A percentile compares a stretch with the other conserved stretches of the same genome.
phyloP scores from a whole-genome alignment of 2,113 vertebrate genomes.

The Mionectes macconnelli region DNA sequence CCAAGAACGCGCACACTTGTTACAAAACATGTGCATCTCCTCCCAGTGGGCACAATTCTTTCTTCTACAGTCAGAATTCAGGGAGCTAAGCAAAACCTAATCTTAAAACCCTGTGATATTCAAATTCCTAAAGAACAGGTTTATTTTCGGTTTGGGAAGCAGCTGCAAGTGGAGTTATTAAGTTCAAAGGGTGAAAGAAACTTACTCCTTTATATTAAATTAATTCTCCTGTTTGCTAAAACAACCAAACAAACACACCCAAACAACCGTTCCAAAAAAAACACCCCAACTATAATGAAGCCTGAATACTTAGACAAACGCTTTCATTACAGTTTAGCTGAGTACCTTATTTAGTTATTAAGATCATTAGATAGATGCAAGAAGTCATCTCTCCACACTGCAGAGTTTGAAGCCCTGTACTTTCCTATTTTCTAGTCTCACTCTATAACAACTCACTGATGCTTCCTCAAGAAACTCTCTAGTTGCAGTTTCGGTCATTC shows the following conservation, averaged over 20 bases:
- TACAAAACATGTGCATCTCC: neutral
- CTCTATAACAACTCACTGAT: neutral
- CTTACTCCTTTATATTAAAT: neutral
- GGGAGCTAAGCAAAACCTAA: neutral
- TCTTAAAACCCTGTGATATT: neutral
- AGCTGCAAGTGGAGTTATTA: neutral
- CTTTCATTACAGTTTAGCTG: neutral
- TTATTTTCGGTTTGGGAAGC: neutral
- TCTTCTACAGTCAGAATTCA: neutral
- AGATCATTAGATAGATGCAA: neutral
- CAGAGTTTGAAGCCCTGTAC: neutral
- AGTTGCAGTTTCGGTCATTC: neutral
- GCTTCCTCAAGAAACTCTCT: neutral
- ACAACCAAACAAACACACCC: rapidly evolving
- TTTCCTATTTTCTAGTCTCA: neutral
- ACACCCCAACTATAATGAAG: neutral
- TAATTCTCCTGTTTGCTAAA: neutral
- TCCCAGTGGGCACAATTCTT: neutral
- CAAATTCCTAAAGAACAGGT: neutral
- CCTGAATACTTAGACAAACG: neutral
- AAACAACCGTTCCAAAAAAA: neutral
- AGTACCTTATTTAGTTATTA: neutral
- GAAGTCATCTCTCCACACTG: neutral
- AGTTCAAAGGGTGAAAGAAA: neutral
- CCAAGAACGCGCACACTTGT: neutral